phyloP scores from a whole-genome alignment of 2,113 vertebrate genomes.

The Peromyscus polionotus region DNA sequence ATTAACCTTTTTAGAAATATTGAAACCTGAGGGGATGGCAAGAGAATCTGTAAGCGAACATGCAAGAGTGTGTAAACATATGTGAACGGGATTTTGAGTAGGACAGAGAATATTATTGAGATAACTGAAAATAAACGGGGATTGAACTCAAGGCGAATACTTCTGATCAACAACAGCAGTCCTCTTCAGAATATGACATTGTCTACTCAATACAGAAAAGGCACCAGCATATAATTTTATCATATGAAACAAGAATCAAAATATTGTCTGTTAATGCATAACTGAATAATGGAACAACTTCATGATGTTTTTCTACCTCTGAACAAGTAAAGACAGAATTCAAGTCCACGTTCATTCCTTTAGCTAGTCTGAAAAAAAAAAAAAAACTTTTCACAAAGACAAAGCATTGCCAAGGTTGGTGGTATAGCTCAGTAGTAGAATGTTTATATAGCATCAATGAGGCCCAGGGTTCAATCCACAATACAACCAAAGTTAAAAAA shows the following conservation, averaged over 20 bases:
- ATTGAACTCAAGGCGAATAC: background rate
- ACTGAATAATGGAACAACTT: slow-evolving; percentile 88
- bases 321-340: slow-evolving; percentile 78
- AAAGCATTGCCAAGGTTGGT: background rate
- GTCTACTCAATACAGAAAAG: slow-evolving; percentile 85
- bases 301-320: slow-evolving; percentile 86
- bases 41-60: background rate
- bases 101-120: background rate
- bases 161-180: background rate
- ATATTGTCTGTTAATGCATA: slow-evolving; percentile 87
- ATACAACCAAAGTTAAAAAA: background rate
- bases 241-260: background rate
- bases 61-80: background rate
- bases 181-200: slow-evolving; percentile 86
- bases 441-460: background rate
- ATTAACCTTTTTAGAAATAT: slow-evolving; percentile 5
- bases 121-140: background rate
- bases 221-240: background rate
- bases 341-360: background rate
- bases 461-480: background rate
- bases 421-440: background rate
- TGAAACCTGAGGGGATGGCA: background rate
- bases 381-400: background rate
- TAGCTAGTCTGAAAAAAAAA: background rate
- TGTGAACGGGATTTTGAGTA: background rate